Base-by-base conservation (phyloP, 2,113 vertebrate species). In the Accipiter virgatus region DNA sequence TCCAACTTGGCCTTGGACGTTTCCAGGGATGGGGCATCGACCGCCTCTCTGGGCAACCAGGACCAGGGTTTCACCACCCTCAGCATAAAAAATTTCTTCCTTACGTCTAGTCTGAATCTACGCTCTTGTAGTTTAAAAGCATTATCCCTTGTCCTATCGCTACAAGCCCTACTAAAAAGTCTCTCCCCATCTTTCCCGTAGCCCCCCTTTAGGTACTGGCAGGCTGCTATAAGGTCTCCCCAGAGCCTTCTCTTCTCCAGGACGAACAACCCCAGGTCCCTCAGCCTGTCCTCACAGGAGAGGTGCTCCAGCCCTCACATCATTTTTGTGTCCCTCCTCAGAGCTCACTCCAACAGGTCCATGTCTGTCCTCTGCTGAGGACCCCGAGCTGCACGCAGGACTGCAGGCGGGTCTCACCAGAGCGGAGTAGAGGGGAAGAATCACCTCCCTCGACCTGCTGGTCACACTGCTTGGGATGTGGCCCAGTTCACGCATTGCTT, bases 371-470 rank as follows among this genome's bases (percentile, higher is more conserved):
- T 17, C 4, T n/a, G 34, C 6, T 59, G 34, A 1, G 13, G 58
- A 23, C 58, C 22, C 58, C 58, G n/a, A 36, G 9, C n/a, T 36
- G n/a, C 14, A 36, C 0, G 2, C 58, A 36, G n/a, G 1, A 16
- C 58, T 61, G n/a, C 22, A 16, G 22, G 21, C 6, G 20, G 13
- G 21, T 61, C 58, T 61, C 34, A 36, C 52, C 27, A 31, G 53
- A 18, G 53, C 0, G 1, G 29, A 55, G 29, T 0, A 55, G 17
- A 18, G 27, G 52, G 27, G 29, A 1, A 55, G 29, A 55, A 55
- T 31, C 53, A 2, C 53, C 16, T 12, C 16, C 53, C 19, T 59
- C 2, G 0, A 8, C 26, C 43, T 13, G 47, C 47, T 66, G 38
- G 11, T 26, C 48, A 34, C 2, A 1, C 10, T 65, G 10, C 13